These are phyloP conservation scores for Lagorchestes hirsutus DNA, from an alignment of 2,797 vertebrate genomes.

Conservation along the genomic window DNA sequence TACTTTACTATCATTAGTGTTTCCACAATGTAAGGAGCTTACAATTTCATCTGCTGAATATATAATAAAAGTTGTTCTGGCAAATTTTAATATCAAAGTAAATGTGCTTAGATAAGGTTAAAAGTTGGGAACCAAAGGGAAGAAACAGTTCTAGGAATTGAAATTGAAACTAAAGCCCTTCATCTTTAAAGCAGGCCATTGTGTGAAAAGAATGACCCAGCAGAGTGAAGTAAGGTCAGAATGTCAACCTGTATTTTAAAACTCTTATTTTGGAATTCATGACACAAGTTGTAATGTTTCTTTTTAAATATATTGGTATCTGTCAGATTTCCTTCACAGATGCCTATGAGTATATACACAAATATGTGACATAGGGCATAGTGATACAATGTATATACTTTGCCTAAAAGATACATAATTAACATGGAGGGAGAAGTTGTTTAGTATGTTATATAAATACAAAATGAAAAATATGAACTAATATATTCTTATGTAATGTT, in stretches of 20 bases:
- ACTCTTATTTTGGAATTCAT: background rate
- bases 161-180: conserved; percentile 45
- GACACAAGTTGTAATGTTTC: conserved; percentile 9
- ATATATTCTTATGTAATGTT: conserved; percentile 27
- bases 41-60: conserved; percentile 80
- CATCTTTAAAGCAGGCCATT: conserved; percentile 1
- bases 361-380: background rate
- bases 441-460: conserved; percentile 12
- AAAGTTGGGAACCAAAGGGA: conserved; percentile 44
- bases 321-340: conserved; percentile 23
- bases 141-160: conserved; percentile 60
- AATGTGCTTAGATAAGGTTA: conserved; percentile 52
- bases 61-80: conserved; percentile 75
- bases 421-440: background rate
- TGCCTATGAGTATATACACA: background rate
- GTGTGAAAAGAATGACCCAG: background rate
- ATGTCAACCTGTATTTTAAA: conserved; percentile 49
- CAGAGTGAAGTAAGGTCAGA: conserved; percentile 38
- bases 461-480: conserved; percentile 25
- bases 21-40: conserved; percentile 56
- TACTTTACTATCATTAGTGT: conserved; percentile 66
- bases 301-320: conserved; percentile 14
- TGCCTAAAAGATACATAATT: conserved; percentile 13
- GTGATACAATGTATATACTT: conserved; percentile 1
- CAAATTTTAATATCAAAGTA: conserved; percentile 60